phyloP scores from a whole-genome alignment of 1,140 invertebrate genomes.

The Conopomorpha cramerella region DNA sequence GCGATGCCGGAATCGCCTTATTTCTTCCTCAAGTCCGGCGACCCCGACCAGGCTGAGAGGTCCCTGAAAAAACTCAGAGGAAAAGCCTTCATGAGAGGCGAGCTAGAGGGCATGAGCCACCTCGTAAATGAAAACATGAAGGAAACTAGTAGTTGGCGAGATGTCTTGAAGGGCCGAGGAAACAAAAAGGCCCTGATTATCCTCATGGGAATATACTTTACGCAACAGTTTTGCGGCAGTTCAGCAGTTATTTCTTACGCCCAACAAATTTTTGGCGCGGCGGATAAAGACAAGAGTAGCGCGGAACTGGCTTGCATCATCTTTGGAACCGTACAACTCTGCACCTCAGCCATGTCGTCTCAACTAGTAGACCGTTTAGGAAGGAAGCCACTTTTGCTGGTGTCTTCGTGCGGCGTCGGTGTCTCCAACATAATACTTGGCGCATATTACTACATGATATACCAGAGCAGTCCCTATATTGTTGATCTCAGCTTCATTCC shows the following conservation, averaged over 20 bases:
- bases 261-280: constrained; percentile 70
- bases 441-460: constrained; percentile 66
- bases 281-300: constrained; percentile 53
- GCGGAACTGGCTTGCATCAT: constrained; percentile 66
- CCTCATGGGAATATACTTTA: constrained; percentile 67
- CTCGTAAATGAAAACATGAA: constrained; percentile 62
- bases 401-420: constrained; percentile 64
- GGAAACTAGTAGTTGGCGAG: constrained; percentile 59
- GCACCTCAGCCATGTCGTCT: constrained; percentile 66
- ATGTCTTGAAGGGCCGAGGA: constrained; percentile 61
- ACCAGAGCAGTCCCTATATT: constrained; percentile 29
- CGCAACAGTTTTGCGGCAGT: constrained; percentile 79
- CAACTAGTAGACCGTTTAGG: constrained; percentile 74
- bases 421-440: constrained; percentile 61
- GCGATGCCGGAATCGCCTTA: constrained; percentile 82
- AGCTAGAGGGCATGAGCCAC: constrained; percentile 65
- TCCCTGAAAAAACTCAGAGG: constrained; percentile 68
- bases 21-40: constrained; percentile 65
- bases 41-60: constrained; percentile 63
- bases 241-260: constrained; percentile 76
- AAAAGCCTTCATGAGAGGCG: constrained; percentile 62
- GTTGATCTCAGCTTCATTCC: constrained; percentile 64
- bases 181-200: constrained; percentile 71
- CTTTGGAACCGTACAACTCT: constrained; percentile 69
- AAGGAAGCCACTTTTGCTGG: constrained; percentile 67